phyloP scores from a whole-genome alignment of 2,888 invertebrate genomes.

The Dynastes tityus region DNA sequence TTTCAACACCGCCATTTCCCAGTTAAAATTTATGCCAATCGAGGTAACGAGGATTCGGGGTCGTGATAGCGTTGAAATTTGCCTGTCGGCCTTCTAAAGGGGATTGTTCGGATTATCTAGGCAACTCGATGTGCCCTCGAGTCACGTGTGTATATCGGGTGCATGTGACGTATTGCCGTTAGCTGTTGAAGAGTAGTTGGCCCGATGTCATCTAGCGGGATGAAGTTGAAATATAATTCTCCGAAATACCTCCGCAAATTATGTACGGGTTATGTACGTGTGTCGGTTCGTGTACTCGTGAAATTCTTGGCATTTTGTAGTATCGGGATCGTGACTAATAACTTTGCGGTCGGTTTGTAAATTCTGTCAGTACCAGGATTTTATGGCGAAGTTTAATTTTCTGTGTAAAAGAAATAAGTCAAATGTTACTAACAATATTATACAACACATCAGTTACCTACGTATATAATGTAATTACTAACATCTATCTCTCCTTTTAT shows the following conservation, averaged over 20 bases:
- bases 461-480: too few relatives aligned
- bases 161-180: conserved; percentile 34
- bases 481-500: too few relatives aligned
- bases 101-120: conserved; percentile 22
- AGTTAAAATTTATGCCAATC: background rate
- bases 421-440: too few relatives aligned
- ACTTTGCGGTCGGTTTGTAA: background rate
- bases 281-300: background rate
- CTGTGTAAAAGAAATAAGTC: too few relatives aligned
- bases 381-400: background rate
- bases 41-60: background rate
- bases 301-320: background rate
- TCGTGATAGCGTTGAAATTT: background rate
- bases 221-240: conserved; percentile 24
- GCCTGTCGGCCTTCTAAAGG: background rate
- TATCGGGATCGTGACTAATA: background rate
- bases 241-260: background rate
- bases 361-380: background rate
- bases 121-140: conserved; percentile 12
- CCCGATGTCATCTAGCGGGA: conserved; percentile 12
- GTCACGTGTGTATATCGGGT: conserved; percentile 10
- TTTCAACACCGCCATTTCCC: too few relatives aligned
- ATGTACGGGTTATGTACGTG: background rate
- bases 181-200: conserved; percentile 28
- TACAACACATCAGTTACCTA: too few relatives aligned